Evolutionary conservation across 1,140 invertebrate genomes (phyloP).

Genomic region (Choristoneura fumiferana): DNA sequence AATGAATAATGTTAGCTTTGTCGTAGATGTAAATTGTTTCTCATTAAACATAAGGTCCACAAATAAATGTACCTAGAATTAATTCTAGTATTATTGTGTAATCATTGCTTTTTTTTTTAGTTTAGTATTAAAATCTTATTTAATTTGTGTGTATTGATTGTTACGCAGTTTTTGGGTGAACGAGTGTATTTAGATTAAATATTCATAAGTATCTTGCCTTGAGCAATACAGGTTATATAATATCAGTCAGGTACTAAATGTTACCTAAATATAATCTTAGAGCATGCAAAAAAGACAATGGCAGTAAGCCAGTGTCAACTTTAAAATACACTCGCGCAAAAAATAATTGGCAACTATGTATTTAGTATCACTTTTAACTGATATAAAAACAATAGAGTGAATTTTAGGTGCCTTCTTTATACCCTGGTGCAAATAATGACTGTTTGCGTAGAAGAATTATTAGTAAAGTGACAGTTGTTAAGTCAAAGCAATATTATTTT

Average conservation of each 20-base stretch:
- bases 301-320: neutral
- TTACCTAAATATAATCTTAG: neutral
- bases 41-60: conserved; percentile 41
- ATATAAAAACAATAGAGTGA: conserved; percentile 12
- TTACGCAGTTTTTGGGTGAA: neutral
- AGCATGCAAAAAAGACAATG: conserved; percentile 2
- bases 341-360: conserved; percentile 6
- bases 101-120: conserved; percentile 11
- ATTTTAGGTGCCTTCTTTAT: conserved; percentile 26
- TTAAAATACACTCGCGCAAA: conserved; percentile 3
- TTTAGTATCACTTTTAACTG: conserved; percentile 3
- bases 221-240: neutral
- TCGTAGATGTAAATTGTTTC: conserved; percentile 21
- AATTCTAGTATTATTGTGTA: conserved; percentile 32
- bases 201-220: neutral
- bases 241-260: neutral
- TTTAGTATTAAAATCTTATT: conserved; percentile 11
- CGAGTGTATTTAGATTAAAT: neutral
- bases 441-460: neutral
- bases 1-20: conserved; percentile 24
- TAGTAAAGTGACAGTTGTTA: neutral
- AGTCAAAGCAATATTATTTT: neutral
- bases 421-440: conserved; percentile 27
- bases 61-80: conserved; percentile 27
- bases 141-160: conserved; percentile 13